A percentile compares a stretch with the other conserved stretches of the same genome.
Conservation (phyloP, 2,797 vertebrate species). For the Bradypus variegatus region DNA sequence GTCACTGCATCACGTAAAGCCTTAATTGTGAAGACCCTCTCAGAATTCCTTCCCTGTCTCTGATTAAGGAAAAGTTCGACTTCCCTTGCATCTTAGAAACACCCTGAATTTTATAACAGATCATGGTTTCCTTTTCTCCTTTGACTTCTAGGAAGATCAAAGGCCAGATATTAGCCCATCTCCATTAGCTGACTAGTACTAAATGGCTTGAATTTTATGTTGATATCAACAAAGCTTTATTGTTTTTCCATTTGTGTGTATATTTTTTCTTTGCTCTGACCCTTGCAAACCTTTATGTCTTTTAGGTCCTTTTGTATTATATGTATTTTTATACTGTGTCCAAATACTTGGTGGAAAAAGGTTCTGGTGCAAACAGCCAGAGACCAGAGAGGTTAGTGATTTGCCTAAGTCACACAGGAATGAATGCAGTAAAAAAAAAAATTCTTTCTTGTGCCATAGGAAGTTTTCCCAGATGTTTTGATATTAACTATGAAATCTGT, state of each 20-base stretch:
- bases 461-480: background rate
- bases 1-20: background rate
- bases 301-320: background rate
- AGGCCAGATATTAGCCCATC: background rate
- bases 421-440: background rate
- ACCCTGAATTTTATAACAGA: background rate
- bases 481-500: background rate
- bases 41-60: background rate
- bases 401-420: background rate
- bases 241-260: background rate
- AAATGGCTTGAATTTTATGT: background rate
- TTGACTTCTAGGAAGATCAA: constrained; percentile 18
- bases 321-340: background rate
- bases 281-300: background rate
- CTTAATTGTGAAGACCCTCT: background rate
- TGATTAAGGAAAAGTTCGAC: background rate
- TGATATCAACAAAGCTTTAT: background rate
- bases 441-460: background rate
- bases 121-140: background rate
- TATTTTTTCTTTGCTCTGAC: background rate
- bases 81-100: background rate
- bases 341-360: background rate
- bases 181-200: background rate
- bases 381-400: background rate
- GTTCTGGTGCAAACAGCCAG: background rate